Conservation (phyloP, 2,113 vertebrate genomes). For the Proteles cristata region DNA sequence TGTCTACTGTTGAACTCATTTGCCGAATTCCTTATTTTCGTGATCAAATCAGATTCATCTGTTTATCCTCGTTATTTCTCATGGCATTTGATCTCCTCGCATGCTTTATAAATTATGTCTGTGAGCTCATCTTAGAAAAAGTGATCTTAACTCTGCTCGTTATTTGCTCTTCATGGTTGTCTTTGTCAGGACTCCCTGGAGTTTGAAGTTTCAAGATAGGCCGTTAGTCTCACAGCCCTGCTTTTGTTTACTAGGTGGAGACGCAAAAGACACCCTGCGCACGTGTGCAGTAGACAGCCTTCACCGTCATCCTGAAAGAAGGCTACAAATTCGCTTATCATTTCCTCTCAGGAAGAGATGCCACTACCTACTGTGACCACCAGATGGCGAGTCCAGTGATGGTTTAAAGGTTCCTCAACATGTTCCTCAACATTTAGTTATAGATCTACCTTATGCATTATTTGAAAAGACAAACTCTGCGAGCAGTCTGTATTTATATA, state of each 20-base stretch:
- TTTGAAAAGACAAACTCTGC: background rate
- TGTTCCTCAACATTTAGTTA: background rate
- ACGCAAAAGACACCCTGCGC: background rate
- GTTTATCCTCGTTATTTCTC: background rate
- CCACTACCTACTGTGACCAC: background rate
- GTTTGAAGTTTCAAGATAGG: background rate
- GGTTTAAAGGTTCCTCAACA: background rate
- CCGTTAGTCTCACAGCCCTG: background rate
- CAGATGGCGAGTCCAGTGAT: background rate
- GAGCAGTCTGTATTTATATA: background rate
- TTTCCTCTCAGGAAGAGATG: background rate
- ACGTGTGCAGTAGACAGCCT: background rate
- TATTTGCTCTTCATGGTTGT: background rate
- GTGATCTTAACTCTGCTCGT: background rate
- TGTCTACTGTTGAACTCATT: background rate
- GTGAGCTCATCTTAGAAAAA: slow-evolving; percentile 24
- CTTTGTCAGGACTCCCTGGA: background rate
- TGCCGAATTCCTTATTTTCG: background rate
- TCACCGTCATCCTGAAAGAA: background rate
- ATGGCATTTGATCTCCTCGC: background rate
- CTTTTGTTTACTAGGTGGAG: background rate
- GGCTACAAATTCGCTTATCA: background rate
- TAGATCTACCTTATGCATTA: background rate
- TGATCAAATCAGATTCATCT: slow-evolving; percentile 1
- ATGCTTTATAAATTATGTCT: slow-evolving; percentile 9